These are phyloP conservation scores for Gonioctena quinquepunctata DNA, from an alignment of 1,140 invertebrate species.

Conservation along the genomic window DNA sequence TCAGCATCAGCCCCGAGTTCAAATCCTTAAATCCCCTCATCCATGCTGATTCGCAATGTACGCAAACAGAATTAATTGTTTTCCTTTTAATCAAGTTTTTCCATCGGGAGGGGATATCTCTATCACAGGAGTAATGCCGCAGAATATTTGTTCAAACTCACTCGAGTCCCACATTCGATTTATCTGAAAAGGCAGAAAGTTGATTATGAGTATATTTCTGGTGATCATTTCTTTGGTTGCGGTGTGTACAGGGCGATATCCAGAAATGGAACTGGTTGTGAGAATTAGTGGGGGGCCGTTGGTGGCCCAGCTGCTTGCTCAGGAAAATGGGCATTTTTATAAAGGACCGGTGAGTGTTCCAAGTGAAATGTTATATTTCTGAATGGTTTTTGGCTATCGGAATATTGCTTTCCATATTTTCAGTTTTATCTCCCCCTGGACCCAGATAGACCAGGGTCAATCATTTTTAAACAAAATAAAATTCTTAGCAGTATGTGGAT, in stretches of 20 bases:
- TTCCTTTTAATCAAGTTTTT: background rate
- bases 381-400: no score
- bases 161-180: background rate
- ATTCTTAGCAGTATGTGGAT: no score
- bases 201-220: background rate
- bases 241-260: background rate
- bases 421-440: no score
- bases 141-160: background rate
- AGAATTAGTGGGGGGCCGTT: slow-evolving; percentile 55
- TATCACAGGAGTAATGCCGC: background rate
- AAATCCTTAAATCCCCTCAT: slow-evolving; percentile 8
- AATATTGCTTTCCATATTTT: no score
- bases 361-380: no score
- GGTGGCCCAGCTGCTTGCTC: slow-evolving; percentile 53
- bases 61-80: slow-evolving; percentile 15
- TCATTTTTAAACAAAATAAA: no score
- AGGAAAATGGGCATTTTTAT: slow-evolving; percentile 54
- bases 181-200: background rate
- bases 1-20: background rate
- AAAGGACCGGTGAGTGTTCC: slow-evolving; percentile 56
- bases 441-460: no score
- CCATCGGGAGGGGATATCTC: background rate
- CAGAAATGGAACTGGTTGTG: slow-evolving; percentile 58
- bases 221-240: background rate
- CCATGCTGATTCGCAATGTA: background rate